A percentile compares a stretch with the other conserved stretches of the same genome.
phyloP scores from a whole-genome alignment of 2,888 invertebrate species.

The Lagria hirta region DNA sequence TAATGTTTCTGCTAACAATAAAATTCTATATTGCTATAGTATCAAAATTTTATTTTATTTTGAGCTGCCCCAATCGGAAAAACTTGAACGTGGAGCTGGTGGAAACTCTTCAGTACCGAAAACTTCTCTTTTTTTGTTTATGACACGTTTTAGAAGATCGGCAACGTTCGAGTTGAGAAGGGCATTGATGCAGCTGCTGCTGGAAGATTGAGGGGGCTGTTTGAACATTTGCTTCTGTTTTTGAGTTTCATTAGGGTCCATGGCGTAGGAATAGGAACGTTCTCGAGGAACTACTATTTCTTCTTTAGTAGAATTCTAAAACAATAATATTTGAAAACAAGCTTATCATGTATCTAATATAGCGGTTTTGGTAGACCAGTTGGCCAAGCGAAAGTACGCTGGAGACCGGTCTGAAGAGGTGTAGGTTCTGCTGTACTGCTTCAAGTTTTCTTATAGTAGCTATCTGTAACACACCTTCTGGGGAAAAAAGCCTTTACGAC shows the following conservation, averaged over 20 bases:
- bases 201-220: conserved; percentile 42
- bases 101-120: conserved; percentile 37
- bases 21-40: too few species aligned
- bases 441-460: too few species aligned
- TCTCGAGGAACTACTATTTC: conserved; percentile 40
- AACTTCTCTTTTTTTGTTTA: conserved; percentile 50
- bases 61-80: conserved; percentile 47
- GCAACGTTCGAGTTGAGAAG: conserved; percentile 50
- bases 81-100: conserved; percentile 43
- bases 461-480: too few species aligned
- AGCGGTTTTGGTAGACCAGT: too few species aligned
- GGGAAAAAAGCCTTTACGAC: too few species aligned
- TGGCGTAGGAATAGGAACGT: conserved; percentile 45
- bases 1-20: too few species aligned
- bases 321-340: too few species aligned
- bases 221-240: conserved; percentile 44
- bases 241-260: conserved; percentile 44
- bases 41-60: too few species aligned
- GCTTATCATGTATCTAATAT: too few species aligned
- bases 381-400: too few species aligned
- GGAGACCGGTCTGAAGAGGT: too few species aligned
- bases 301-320: conserved; percentile 47
- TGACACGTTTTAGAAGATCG: conserved; percentile 52
- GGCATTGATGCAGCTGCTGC: conserved; percentile 52
- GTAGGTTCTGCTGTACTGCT: too few species aligned